Conservation (phyloP, 2,113 vertebrate genomes). For the Leptodactylus fuscus region DNA sequence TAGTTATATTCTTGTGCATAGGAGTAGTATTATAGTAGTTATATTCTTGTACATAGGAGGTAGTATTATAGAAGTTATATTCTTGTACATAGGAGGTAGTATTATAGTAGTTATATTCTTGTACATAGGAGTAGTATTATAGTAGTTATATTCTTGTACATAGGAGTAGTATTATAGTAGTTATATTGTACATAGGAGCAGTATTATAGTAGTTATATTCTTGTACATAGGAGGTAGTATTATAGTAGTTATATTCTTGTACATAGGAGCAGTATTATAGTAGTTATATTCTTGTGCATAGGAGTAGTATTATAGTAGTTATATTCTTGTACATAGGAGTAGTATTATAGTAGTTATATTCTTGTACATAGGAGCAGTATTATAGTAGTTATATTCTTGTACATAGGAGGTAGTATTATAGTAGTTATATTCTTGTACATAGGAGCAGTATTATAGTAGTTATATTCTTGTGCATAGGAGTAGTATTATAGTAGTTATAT, state of each 20-base stretch:
- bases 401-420: too few relatives aligned
- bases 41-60: not conserved
- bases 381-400: too few relatives aligned
- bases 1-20: not conserved
- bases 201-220: slow-evolving; percentile 14
- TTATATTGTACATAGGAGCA: slow-evolving; percentile 10
- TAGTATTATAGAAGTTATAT: not conserved
- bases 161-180: slow-evolving; percentile 9
- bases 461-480: slow-evolving; percentile 1
- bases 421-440: not conserved
- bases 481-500: slow-evolving; percentile 5
- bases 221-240: not conserved
- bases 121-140: not conserved
- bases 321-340: not conserved
- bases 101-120: slow-evolving; percentile 6
- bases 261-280: not conserved
- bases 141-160: not conserved
- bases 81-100: not conserved
- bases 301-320: not conserved
- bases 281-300: not conserved
- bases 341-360: slow-evolving; percentile 2
- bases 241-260: not conserved
- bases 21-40: not conserved
- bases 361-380: not conserved
- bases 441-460: not conserved